phyloP scores from a whole-genome alignment of 2,797 vertebrate species.

The Cynopterus sphinx region DNA sequence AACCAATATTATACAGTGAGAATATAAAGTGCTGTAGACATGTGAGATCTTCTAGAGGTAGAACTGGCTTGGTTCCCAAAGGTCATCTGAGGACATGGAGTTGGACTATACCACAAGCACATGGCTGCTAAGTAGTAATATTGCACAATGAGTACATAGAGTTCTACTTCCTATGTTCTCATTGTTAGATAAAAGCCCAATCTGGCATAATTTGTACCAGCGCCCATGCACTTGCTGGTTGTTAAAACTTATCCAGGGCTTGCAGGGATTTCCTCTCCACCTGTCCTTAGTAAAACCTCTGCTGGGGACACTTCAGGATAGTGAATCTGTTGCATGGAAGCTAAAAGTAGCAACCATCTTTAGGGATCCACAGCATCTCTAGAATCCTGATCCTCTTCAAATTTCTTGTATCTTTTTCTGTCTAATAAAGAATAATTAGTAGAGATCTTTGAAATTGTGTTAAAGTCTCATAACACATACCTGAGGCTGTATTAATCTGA shows the following conservation, averaged over 20 bases:
- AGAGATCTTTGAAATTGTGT: not conserved
- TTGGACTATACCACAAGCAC: not conserved
- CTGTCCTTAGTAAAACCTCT: not conserved
- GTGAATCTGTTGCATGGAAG: not conserved
- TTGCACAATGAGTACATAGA: not conserved
- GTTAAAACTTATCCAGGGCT: not conserved
- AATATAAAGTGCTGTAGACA: not conserved
- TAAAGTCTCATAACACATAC: not conserved
- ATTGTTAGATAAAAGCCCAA: not conserved
- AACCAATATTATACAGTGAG: not conserved
- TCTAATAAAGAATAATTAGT: not conserved
- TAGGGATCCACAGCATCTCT: not conserved
- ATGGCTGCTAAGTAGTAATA: not conserved
- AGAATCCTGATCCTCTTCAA: not conserved
- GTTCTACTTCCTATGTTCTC: not conserved
- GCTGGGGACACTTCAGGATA: not conserved
- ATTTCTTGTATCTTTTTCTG: not conserved
- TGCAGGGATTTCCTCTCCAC: not conserved
- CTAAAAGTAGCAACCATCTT: not conserved
- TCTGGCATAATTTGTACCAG: not conserved
- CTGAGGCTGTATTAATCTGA: not conserved
- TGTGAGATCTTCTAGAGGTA: not conserved
- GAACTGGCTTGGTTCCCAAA: not conserved
- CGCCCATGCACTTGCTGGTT: not conserved
- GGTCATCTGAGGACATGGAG: not conserved